Evolutionary conservation across 2,113 vertebrate species (phyloP), one percentile per base, ranked within the genome.

Genomic region (Morone chrysops): DNA sequence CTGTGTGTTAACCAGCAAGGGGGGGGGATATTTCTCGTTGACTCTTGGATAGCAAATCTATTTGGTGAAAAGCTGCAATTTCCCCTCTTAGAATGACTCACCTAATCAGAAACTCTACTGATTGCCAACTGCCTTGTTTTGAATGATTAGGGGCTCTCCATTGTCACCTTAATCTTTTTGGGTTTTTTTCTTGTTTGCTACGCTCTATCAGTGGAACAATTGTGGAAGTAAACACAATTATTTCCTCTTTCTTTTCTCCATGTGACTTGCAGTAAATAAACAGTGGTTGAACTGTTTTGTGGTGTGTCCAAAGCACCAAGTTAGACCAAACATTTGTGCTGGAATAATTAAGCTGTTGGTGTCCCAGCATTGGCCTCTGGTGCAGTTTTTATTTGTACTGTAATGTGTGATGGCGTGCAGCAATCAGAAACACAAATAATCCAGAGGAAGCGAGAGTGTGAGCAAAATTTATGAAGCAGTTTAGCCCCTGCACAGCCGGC

Each of bases 91-190:
- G 51, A 75, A 50, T 57, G 50, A 62, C 41, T 80, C 8, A n/a
- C 68, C 63, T 78, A 70, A 80, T 74, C 67, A 75, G 31, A 59
- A 76, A 43, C 67, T 14, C 14, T 31, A 31, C 72, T 88, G 73
- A 83, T 72, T 81, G 61, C 61, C 2, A 3, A 3, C 40, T 25
- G 20, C 41, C 41, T 69, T 66, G 61, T 45, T 71, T 5, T 40
- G 36, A 48, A 77, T 70, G 68, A 81, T 63, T 54, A 31, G 6
- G 6, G 8, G 2, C 20, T 45, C 50, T 78, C 43, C 36, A 31
- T 43, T 31, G 2, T 68, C 63, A 63, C 14, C 16, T 13, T 53
- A 16, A 18, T 40, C 31, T 50, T 65, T 65, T 22, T 6, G 25
- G 17, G 22, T 59, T 56, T 63, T 36, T 63, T 10, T 67, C 16